Evolutionary conservation across 2,888 invertebrate genomes (phyloP), one percentile per base, ranked within the genome.

Genomic region (Seira ritae): DNA sequence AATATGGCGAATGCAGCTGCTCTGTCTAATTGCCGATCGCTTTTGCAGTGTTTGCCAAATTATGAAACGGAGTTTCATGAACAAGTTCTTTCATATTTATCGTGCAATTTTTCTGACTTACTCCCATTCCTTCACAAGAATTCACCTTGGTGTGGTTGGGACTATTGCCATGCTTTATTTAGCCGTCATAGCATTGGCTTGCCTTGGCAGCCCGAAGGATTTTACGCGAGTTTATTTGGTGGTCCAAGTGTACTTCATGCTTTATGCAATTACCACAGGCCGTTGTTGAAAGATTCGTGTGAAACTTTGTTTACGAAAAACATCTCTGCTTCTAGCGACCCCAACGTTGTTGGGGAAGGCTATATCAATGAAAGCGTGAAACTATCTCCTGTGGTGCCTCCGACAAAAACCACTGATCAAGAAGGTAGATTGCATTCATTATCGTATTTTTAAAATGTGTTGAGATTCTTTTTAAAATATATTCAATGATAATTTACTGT

Each of bases 171-270:
- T 10, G 65, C 77, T 0, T 74, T 83, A 20, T 85, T 89, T 55
- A 76, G 76, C 60, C 66, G 24, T 17, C 71, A 83, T 22, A 88
- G 88, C 19, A 85, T 88, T 31, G 89, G 89, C 6, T 65, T 85
- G 66, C 88, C 89, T 17, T 85, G 85, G 82, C 87, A 87, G 82
- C 81, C 86, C 3, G 89, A 89, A 87, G 88, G 88, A 24, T 87
- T 89, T 79, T 85, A 81, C 23, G 74, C 85, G 3, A 87, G 87
- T 37, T n/a, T 89, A 15, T 89, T 88, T 85, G 87, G 88, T 17
- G 87, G 88, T 15, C 87, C 87, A 19, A 76, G 81, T 31, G 86
- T 88, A 31, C 81, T 88, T 68, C 78, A 84, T 15, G 80, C 86
- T 12, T 78, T 88, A 0, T 89, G 89, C 68, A 85, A 87, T 80